A percentile compares a stretch with the other conserved stretches of the same genome.
These are phyloP conservation scores for Passer montanus DNA, from an alignment of 2,113 vertebrate genomes.

Conservation along the genomic window DNA sequence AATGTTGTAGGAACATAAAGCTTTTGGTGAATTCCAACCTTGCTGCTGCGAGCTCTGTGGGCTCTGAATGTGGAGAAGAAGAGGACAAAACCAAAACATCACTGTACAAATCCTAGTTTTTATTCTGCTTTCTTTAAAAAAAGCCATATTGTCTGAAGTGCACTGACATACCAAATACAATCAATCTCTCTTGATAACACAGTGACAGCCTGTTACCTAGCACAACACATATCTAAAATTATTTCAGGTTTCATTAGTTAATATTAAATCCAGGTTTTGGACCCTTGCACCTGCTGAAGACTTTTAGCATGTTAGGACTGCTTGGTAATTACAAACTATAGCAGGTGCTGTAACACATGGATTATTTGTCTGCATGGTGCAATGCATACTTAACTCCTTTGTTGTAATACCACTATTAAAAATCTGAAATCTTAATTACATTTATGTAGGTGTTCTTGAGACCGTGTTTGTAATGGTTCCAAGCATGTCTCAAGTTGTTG, in stretches of 20 bases:
- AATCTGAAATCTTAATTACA: neutral
- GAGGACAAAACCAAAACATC: neutral
- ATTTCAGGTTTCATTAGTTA: neutral
- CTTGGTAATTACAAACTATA: neutral
- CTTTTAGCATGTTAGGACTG: neutral
- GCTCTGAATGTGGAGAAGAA: neutral
- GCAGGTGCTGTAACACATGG: neutral
- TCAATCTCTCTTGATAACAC: neutral
- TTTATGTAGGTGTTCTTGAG: neutral
- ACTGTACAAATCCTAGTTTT: neutral
- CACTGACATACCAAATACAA: neutral
- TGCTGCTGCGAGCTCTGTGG: neutral
- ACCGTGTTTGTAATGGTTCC: neutral
- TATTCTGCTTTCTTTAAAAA: neutral
- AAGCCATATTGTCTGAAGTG: neutral
- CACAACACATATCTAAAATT: neutral
- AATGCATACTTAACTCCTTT: neutral
- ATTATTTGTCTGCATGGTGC: neutral
- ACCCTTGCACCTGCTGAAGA: neutral
- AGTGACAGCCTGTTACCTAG: neutral
- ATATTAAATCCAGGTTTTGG: neutral
- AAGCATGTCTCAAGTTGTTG: neutral
- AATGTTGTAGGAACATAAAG: neutral
- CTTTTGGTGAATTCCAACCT: neutral
- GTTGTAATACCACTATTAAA: neutral